Evolutionary conservation across 2,113 vertebrate genomes (phyloP).

Genomic region (Melospiza georgiana): DNA sequence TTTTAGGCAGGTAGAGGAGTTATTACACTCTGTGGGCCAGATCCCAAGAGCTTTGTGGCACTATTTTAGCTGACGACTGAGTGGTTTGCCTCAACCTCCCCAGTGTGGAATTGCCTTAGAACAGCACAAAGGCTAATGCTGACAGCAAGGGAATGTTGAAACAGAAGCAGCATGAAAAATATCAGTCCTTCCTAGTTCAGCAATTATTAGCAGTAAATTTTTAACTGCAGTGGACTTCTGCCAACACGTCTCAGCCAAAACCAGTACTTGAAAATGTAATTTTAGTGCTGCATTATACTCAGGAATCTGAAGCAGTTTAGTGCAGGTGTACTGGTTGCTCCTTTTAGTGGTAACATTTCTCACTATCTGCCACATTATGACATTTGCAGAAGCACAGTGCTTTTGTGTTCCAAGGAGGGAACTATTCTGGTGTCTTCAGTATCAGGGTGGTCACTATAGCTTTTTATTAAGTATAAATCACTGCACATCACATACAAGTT

Average conservation of each 20-base stretch:
- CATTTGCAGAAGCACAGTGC: background rate
- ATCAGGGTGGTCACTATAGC: background rate
- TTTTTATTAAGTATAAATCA: background rate
- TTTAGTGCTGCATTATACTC: constrained; percentile 4
- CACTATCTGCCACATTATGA: background rate
- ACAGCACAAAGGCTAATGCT: background rate
- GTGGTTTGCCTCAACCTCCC: background rate
- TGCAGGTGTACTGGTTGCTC: background rate
- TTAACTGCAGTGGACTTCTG: constrained; percentile 6
- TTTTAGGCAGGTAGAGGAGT: background rate
- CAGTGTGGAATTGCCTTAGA: background rate
- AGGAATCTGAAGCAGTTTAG: background rate
- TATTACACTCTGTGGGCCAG: background rate
- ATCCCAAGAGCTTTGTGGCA: background rate
- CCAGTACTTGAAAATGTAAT: background rate
- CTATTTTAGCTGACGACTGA: background rate
- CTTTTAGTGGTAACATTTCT: background rate
- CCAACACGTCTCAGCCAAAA: background rate
- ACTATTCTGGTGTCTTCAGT: background rate
- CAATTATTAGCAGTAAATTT: constrained; percentile 34
- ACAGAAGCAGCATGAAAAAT: constrained; percentile 28
- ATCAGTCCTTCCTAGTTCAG: background rate
- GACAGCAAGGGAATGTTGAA: constrained; percentile 3
- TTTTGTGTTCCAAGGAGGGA: background rate
- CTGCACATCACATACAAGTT: background rate